A percentile compares a stretch with the other conserved stretches of the same genome.
phyloP scores from a whole-genome alignment of 1,140 invertebrate genomes.

The Antheraea pernyi region DNA sequence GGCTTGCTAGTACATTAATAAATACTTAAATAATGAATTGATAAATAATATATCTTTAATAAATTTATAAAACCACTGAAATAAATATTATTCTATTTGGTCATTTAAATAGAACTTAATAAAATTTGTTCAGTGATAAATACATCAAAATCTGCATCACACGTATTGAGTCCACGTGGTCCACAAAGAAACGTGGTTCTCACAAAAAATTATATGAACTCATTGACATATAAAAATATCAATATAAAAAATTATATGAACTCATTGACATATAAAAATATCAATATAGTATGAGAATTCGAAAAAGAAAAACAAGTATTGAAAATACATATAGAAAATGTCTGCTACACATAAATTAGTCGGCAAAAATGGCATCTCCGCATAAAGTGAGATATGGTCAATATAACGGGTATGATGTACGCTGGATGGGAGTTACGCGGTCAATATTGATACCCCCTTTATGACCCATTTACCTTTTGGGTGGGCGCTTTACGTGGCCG shows the following conservation, averaged over 20 bases:
- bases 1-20: too few relatives aligned
- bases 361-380: constrained; percentile 45
- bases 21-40: too few relatives aligned
- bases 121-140: too few relatives aligned
- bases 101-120: too few relatives aligned
- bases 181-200: too few relatives aligned
- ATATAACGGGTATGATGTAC: constrained; percentile 60
- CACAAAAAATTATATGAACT: neutral
- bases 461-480: constrained; percentile 69
- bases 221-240: neutral
- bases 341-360: constrained; percentile 46
- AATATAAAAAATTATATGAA: neutral
- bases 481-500: constrained; percentile 35
- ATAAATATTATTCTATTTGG: too few relatives aligned
- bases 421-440: constrained; percentile 55
- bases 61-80: too few relatives aligned
- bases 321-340: constrained; percentile 29
- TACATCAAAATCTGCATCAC: too few relatives aligned
- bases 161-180: too few relatives aligned
- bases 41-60: too few relatives aligned
- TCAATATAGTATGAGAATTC: constrained; percentile 19
- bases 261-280: neutral
- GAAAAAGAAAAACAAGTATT: constrained; percentile 32
- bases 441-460: constrained; percentile 70
- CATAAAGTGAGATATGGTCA: constrained; percentile 61